These are phyloP conservation scores for Sebastiscus albofasciatus DNA, from an alignment of 2,797 vertebrate species.

Conservation along the genomic window DNA sequence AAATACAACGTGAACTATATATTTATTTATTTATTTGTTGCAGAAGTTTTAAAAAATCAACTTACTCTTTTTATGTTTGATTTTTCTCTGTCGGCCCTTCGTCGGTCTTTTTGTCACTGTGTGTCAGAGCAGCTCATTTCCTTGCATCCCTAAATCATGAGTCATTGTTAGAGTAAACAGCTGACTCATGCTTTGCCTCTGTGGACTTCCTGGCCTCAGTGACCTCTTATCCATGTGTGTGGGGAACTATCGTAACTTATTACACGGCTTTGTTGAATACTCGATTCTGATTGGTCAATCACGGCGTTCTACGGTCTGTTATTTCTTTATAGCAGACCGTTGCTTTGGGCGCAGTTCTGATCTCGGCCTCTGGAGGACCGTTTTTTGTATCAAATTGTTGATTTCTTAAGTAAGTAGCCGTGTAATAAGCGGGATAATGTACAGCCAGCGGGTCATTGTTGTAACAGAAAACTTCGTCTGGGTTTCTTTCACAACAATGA, in stretches of 20 bases:
- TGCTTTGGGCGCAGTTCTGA: no score
- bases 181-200: slow-evolving; percentile 36
- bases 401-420: no score
- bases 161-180: slow-evolving; percentile 25
- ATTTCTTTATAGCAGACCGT: no score
- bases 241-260: neutral
- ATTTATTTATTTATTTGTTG: neutral
- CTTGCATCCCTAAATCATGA: slow-evolving; percentile 12
- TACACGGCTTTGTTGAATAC: no score
- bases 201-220: slow-evolving; percentile 25
- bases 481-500: no score
- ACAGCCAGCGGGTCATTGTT: no score
- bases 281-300: no score
- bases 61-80: neutral
- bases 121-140: neutral
- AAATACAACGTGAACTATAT: neutral
- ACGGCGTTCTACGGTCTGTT: no score
- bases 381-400: no score
- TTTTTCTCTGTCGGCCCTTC: neutral
- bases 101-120: neutral
- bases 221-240: slow-evolving; percentile 13
- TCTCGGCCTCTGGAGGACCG: no score
- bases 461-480: no score
- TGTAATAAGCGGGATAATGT: no score
- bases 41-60: neutral